A percentile compares a stretch with the other conserved stretches of the same genome.
These are phyloP conservation scores for Apis dorsata DNA, from an alignment of 1,140 invertebrate species.

Conservation along the genomic window DNA sequence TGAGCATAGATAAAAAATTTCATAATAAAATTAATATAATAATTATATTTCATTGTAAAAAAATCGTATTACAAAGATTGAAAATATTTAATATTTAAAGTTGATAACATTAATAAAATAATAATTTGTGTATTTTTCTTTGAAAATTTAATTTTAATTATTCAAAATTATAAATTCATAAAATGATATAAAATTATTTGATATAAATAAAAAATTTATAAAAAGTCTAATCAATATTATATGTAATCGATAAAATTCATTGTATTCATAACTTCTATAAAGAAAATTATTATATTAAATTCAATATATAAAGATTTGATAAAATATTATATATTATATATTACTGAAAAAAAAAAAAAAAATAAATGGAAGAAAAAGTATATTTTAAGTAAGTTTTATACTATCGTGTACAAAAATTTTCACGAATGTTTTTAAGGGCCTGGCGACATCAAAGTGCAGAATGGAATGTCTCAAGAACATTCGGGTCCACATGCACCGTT, in stretches of 20 bases:
- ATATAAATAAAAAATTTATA: too few species aligned
- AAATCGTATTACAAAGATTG: background rate
- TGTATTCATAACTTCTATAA: too few species aligned
- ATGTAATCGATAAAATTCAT: too few species aligned
- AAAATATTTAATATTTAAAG: background rate
- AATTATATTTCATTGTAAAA: background rate
- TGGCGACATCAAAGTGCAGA: conserved; percentile 69
- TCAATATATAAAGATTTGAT: too few species aligned
- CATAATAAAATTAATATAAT: background rate
- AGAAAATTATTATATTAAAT: too few species aligned
- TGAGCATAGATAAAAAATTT: too few species aligned
- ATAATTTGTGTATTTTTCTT: background rate
- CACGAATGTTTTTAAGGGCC: conserved; percentile 61
- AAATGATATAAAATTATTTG: background rate
- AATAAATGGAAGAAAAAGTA: background rate
- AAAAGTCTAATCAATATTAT: too few species aligned
- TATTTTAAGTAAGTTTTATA: background rate
- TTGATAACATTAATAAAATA: background rate
- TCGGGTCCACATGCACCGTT: conserved; percentile 64
- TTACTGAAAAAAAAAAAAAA: too few species aligned
- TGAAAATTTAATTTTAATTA: background rate
- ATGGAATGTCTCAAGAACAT: conserved; percentile 35
- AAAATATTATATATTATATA: too few species aligned
- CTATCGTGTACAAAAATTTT: too few species aligned
- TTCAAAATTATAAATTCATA: background rate